Evolutionary conservation across 2,797 vertebrate genomes (phyloP), one percentile per base, ranked within the genome.

Genomic region (Helicolenus hilgendorfi): DNA sequence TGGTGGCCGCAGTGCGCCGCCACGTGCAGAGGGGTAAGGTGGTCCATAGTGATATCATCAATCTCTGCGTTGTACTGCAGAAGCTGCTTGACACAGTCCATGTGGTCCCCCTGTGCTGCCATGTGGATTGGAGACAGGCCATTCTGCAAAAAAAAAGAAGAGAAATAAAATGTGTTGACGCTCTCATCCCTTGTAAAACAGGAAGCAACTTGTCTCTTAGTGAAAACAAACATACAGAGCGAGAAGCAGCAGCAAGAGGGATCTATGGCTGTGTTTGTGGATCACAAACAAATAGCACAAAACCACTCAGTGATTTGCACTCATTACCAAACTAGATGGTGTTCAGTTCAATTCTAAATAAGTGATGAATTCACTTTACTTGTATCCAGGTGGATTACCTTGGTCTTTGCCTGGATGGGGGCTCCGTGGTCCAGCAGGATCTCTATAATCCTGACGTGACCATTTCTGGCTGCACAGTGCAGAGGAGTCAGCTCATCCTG

Each of bases 61-160:
- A 99, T 99, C 77, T 99, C 98, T 0, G 99, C 99, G 0, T 98
- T 98, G 94, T 99, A 99, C 92, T 99, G 98, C 82, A 99, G 96
- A 0, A 99, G 98, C 91, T 99, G 98, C 72, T 98, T 97, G 35
- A 99, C 97, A 1, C 99, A 99, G 95, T 99, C 99, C 89, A 99
- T 97, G 96, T 99, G 99, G 94, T 99, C 99, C 0, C 99, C 99
- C 93, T 99, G 99, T 0, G 99, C 98, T 67, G 99, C 98, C 99
- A 99, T 99, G 96, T 99, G 99, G 91, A 99, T 99, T 1, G 99
- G 99, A 75, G 98, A 99, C 86, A 99, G 92, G 67, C 99, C 99
- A 0, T 99, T 99, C 99, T 99, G 92, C 36, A 79, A 36, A 72
- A 38, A 69, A 60, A 41, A 38, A 70, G 35, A 56, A 58, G 10